These are phyloP conservation scores for Phlogophora meticulosa DNA, from an alignment of 2,888 invertebrate species.

Conservation along the genomic window DNA sequence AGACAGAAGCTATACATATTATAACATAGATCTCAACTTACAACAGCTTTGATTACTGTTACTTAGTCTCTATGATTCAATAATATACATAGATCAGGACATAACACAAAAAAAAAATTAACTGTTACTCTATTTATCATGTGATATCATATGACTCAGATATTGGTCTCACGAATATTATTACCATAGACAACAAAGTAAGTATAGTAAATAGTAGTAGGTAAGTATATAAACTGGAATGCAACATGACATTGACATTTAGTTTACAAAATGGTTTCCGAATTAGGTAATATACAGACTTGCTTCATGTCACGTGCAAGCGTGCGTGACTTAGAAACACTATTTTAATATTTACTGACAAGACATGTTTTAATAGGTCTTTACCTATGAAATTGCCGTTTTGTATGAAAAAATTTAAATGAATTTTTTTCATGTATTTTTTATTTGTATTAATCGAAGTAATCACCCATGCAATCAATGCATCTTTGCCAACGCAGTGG, in stretches of 20 bases:
- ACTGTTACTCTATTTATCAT: slow-evolving; percentile 21
- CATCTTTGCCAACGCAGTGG: no score
- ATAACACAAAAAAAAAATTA: slow-evolving; percentile 9
- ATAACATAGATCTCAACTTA: no score
- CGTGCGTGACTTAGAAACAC: slow-evolving; percentile 57
- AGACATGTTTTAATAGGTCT: slow-evolving; percentile 17
- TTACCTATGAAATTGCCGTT: no score
- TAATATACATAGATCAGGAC: background rate
- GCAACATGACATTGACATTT: slow-evolving; percentile 61
- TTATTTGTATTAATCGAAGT: no score
- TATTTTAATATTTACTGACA: slow-evolving; percentile 34
- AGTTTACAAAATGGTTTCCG: slow-evolving; percentile 45
- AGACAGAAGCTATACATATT: no score
- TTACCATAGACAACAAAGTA: slow-evolving; percentile 34
- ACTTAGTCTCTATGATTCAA: background rate
- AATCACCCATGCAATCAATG: no score
- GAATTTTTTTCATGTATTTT: no score
- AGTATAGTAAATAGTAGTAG: slow-evolving; percentile 19
- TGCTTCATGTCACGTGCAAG: slow-evolving; percentile 41
- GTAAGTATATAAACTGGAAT: slow-evolving; percentile 19
- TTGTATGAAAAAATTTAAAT: no score
- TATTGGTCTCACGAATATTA: slow-evolving; percentile 53
- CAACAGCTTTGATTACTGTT: slow-evolving; percentile 12
- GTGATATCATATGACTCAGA: slow-evolving; percentile 34
- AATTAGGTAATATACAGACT: slow-evolving; percentile 51